Evolutionary conservation across 2,888 invertebrate species (phyloP), one percentile per base, ranked within the genome.

Genomic region (Melanostoma mellinum): DNA sequence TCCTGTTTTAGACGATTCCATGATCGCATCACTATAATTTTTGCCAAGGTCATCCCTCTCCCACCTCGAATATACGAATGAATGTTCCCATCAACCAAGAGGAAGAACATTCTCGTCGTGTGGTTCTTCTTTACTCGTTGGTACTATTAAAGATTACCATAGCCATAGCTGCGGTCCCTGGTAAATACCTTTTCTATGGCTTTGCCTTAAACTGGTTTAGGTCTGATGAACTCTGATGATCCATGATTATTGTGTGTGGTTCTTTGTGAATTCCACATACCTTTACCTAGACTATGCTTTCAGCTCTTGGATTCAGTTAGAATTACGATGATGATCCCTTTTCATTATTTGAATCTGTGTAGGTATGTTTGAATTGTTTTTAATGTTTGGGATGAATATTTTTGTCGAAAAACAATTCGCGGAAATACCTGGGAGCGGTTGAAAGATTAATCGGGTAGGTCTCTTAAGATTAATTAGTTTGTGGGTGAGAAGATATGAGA

Each of bases 41-140:
- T 30, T 48, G 35, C 38, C 63, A 63, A 63, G 63, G 63, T 63
- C 63, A 63, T 63, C 48, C 36, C 63, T 63, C 48, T 63, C 48
- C 61, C 63, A 63, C 63, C 48, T 48, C 30, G 36, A 30, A 48
- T 36, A n/a, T 63, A 38, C 6, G 10, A 3, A 48, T 8, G 2
- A 1, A 3, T 9, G 32, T 32, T 10, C 50, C 50, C 32, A 50
- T 6, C 8, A 32, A 56, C 8, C 8, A 61, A 46, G 35, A 46
- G 36, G 36, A 61, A 36, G 20, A 61, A 36, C 10, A 61, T 32
- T 44, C 33, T 61, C 20, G 20, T 20, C 20, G 20, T 20, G 20
- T 20, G 20, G 4, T 32, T 10, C n/a, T 4, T 1, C 33, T 42
- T 35, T 35, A 9, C 6, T 36, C 35, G 2, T 48, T 63, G 9